These are phyloP conservation scores for Apogon talboti DNA, from an alignment of 2,797 vertebrate species.

Conservation along the genomic window DNA sequence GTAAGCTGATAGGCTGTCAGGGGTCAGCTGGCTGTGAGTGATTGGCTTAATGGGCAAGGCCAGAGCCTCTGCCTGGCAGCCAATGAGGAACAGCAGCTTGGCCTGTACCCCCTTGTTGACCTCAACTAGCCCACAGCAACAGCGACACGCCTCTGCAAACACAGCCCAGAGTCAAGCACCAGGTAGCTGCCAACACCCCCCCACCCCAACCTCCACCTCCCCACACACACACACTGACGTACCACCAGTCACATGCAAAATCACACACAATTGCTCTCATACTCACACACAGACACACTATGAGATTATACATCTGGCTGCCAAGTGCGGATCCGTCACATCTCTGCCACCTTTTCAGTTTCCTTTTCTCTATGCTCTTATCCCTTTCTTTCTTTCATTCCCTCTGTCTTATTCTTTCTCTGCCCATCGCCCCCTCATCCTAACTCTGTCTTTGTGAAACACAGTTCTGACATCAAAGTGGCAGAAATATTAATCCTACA, in stretches of 20 bases:
- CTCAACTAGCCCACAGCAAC: slow-evolving; percentile 73
- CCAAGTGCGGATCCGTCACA: slow-evolving; percentile 82
- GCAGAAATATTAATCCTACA: slow-evolving; percentile 85
- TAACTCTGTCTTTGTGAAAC: slow-evolving; percentile 80
- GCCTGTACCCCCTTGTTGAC: slow-evolving; percentile 79
- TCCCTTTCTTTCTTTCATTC: slow-evolving; percentile 70
- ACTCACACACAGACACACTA: slow-evolving; percentile 55
- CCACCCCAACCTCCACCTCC: slow-evolving; percentile 43
- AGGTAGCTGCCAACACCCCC: slow-evolving; percentile 66
- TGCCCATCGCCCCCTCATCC: slow-evolving; percentile 71
- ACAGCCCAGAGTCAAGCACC: slow-evolving; percentile 68
- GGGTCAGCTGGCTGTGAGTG: slow-evolving; percentile 83
- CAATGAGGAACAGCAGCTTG: slow-evolving; percentile 72
- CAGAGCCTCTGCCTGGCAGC: slow-evolving; percentile 74
- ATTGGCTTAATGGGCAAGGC: slow-evolving; percentile 82
- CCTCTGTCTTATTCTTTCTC: slow-evolving; percentile 67
- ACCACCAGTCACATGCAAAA: slow-evolving; percentile 52
- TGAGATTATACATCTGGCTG: slow-evolving; percentile 84
- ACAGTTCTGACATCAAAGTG: slow-evolving; percentile 86
- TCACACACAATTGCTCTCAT: slow-evolving; percentile 48
- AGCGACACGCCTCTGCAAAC: slow-evolving; percentile 81
- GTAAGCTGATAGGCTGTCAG: slow-evolving; percentile 82
- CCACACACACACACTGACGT: slow-evolving; percentile 37
- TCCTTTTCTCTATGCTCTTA: slow-evolving; percentile 68
- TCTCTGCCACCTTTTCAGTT: slow-evolving; percentile 80